phyloP scores from a whole-genome alignment of 2,888 invertebrate genomes.

The Caenorhabditis parvicauda region DNA sequence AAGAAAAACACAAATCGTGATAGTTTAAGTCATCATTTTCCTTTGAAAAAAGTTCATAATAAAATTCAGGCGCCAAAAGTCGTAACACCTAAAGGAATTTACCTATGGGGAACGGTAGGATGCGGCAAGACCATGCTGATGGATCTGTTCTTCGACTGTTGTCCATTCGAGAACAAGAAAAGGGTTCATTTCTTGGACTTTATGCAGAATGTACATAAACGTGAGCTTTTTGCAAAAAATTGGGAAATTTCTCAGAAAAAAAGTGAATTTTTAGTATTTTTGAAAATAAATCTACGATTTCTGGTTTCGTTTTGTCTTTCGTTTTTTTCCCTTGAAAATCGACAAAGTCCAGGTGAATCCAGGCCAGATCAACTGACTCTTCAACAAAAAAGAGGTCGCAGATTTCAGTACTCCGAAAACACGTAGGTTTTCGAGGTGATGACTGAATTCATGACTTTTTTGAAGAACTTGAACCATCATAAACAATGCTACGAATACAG shows the following conservation, averaged over 20 bases:
- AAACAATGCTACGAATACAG: too few species aligned
- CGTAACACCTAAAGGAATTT: too few species aligned
- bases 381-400: too few species aligned
- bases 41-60: background rate
- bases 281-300: background rate
- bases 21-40: background rate
- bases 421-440: too few species aligned
- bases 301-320: background rate
- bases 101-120: constrained; percentile 77
- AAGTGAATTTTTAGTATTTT: background rate
- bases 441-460: too few species aligned
- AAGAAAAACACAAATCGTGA: too few species aligned
- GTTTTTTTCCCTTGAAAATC: too few species aligned
- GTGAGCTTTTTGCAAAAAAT: too few species aligned
- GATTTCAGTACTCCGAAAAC: too few species aligned
- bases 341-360: too few species aligned
- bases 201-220: constrained; percentile 88
- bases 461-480: too few species aligned
- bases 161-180: constrained; percentile 67
- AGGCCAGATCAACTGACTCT: too few species aligned
- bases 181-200: constrained; percentile 95
- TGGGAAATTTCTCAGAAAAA: background rate
- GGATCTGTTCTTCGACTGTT: constrained; percentile 89
- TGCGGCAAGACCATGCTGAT: constrained; percentile 98
- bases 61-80: constrained; percentile 1